These are phyloP conservation scores for Catotricha subobsoleta DNA, from an alignment of 2,888 invertebrate species.

Conservation along the genomic window DNA sequence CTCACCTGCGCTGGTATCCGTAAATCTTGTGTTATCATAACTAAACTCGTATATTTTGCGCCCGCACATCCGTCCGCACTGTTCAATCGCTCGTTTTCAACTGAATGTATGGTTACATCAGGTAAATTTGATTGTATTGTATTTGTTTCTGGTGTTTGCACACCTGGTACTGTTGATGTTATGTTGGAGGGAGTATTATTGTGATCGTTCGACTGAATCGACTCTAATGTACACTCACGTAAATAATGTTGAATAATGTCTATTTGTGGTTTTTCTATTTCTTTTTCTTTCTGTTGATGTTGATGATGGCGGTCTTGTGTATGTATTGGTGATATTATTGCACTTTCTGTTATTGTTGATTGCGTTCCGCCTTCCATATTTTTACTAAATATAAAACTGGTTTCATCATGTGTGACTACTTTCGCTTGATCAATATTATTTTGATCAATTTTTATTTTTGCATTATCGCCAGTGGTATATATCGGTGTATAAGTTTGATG, in stretches of 20 bases:
- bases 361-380: background rate
- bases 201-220: slow-evolving; percentile 2
- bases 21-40: slow-evolving; percentile 70
- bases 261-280: background rate
- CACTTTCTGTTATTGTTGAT: background rate
- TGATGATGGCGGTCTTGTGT: background rate
- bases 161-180: slow-evolving; percentile 18
- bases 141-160: slow-evolving; percentile 11
- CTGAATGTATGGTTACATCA: slow-evolving; percentile 11
- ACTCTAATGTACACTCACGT: background rate
- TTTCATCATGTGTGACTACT: slow-evolving; percentile 1
- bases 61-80: slow-evolving; percentile 19
- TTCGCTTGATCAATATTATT: background rate
- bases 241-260: slow-evolving; percentile 1
- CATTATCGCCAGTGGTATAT: too few species aligned
- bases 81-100: slow-evolving; percentile 11
- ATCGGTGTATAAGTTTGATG: too few species aligned
- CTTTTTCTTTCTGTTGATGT: background rate
- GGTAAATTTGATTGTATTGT: slow-evolving; percentile 22
- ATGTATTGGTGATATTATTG: background rate
- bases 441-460: too few species aligned
- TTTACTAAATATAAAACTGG: background rate
- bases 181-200: too few species aligned
- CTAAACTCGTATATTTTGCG: slow-evolving; percentile 69
- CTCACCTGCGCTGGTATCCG: slow-evolving; percentile 35